Base-by-base conservation (phyloP, 2,113 vertebrate genomes). In the Amphilophus citrinellus region DNA sequence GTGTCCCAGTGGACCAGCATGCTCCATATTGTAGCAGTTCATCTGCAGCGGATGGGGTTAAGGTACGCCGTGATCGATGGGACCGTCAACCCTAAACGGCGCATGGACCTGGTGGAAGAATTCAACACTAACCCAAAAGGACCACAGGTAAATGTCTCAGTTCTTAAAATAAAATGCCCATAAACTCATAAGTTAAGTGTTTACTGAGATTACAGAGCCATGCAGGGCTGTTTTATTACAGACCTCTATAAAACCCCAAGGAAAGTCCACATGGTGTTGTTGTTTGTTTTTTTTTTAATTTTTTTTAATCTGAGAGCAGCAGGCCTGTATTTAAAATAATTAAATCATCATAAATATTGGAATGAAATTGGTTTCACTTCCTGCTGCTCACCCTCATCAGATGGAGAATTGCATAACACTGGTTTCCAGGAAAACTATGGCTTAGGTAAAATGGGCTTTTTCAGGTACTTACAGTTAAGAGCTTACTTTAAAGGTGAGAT, bases 1-100 rank as follows among this genome's bases (percentile, higher is more conserved):
- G 97, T 99, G 63, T 99, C 98, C 30, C 98, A 99, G 93, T 99
- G 98, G 98, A 99, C 98, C 1, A 97, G 97, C 89, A 98, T 99
- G 98, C 92, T 99, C 73, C 93, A 81, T 3, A 96, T 98, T 5
- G 97, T 99, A 47, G 97, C 97, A 0, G 80, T 94, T 63, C 98
- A 99, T 61, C 96, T 99, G 59, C 83, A 84, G 83, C 89, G 17
- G 22, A 94, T 95, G 2, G 95, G 95, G 15, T 85, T 98, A 76
- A 96, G 85, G 1, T 97, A 96, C 0, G 95, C 85, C 3, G 95
- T 95, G 1, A 96, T 99, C 1, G 97, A 99, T 11, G 98, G 98
- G 17, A 96, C 97, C 0, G 96, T 99, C 86, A 97, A 94, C 88
- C 97, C 98, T 58, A 98, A 98, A 61, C 94, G 93, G 32, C 97